Percentiles rank a stretch among this genome's conserved stretches.
Evolutionary conservation across 2,888 invertebrate species (phyloP).

Genomic region (Brachypalpus laphriformis): DNA sequence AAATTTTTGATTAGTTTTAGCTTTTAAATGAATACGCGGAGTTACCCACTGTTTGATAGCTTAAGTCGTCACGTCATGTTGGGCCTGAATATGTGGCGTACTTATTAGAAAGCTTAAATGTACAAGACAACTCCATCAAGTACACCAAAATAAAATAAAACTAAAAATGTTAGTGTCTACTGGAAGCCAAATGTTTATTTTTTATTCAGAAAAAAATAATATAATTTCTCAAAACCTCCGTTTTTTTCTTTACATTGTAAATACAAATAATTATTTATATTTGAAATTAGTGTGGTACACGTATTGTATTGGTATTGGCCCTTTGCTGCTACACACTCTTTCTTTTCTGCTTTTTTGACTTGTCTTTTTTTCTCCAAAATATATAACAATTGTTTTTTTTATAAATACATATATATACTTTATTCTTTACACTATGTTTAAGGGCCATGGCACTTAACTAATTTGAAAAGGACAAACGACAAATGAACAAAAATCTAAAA

Average conservation of each 20-base stretch:
- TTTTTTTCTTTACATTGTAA: constrained; percentile 28
- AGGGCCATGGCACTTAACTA: constrained; percentile 74
- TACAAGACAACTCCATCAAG: too few species aligned
- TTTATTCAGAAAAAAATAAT: constrained; percentile 51
- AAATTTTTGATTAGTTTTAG: too few species aligned
- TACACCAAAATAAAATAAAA: constrained; percentile 14
- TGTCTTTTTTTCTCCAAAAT: constrained; percentile 31
- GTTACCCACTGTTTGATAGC: too few species aligned
- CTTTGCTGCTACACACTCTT: constrained; percentile 26
- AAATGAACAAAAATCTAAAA: constrained; percentile 14
- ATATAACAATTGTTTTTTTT: constrained; percentile 47
- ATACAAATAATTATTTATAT: constrained; percentile 26
- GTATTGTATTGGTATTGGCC: constrained; percentile 37
- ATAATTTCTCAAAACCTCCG: constrained; percentile 33
- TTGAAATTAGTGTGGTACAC: constrained; percentile 27
- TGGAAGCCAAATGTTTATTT: constrained; percentile 71
- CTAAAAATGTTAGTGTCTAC: constrained; percentile 28
- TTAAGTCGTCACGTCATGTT: too few species aligned
- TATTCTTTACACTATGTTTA: constrained; percentile 51
- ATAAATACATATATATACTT: constrained; percentile 28
- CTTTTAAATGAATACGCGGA: too few species aligned
- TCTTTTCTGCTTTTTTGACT: constrained; percentile 10
- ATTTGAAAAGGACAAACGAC: constrained; percentile 46
- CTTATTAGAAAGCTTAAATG: too few species aligned
- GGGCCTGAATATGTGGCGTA: too few species aligned